Evolutionary conservation across 2,113 vertebrate species (phyloP), one percentile per base, ranked within the genome.

Genomic region (Anhinga anhinga): DNA sequence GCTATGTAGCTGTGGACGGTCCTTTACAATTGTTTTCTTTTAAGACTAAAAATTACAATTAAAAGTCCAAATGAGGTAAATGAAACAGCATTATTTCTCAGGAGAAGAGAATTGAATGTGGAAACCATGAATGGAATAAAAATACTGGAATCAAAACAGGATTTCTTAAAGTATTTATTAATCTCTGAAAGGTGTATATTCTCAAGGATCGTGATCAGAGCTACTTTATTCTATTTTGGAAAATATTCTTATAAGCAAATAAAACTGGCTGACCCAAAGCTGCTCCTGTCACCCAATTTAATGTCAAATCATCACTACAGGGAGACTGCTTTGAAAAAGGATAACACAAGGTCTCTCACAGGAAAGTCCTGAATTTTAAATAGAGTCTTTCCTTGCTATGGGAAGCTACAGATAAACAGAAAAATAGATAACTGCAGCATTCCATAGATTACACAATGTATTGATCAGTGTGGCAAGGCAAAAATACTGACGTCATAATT

Each of bases 401-500:
- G 8, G 25, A 95, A 80, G 19, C 21, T n/a, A 82, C 40, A 26
- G 50, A 88, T 66, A 63, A 78, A 81, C 8, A 95, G 36, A 78
- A 58, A 70, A 93, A 71, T 12, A 65, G 70, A 6, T 62, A 95
- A 88, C 30, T 2, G 3, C 47, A 92, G 62, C 47, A 79, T 82
- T 85, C 45, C 45, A 79, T 84, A 93, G 88, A 96, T 78, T 79
- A 90, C 38, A 44, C 61, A 81, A 82, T 26, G 18, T 67, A 96
- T 8, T 83, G 76, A 90, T 82, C 47, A 71, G 53, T 23, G 55
- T 52, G 50, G 50, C 32, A 91, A 67, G 66, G 69, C 55, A 88
- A 86, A 89, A 92, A 73, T 82, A 90, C 69, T 87, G 91, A 93
- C 44, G 65, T 73, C 29, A 8, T 86, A 70, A 92, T 93, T 91